Percentiles rank a stretch among this genome's conserved stretches.
These are phyloP conservation scores for Tragopan temminckii DNA, from an alignment of 2,797 vertebrate species.

Conservation along the genomic window DNA sequence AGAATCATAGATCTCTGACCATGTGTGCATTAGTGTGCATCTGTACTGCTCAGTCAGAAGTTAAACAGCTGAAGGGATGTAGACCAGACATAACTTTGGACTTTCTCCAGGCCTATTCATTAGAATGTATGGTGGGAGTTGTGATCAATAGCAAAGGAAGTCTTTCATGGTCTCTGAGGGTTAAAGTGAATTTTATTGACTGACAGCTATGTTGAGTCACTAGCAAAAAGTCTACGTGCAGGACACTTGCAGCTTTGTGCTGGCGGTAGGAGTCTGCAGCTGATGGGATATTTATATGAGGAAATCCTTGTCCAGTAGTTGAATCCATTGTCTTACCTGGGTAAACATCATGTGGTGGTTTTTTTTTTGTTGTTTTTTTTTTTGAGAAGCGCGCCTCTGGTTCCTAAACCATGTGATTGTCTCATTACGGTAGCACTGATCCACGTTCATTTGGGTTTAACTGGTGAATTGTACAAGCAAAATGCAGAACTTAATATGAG, in stretches of 20 bases:
- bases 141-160: background rate
- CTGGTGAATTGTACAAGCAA: background rate
- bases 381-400: background rate
- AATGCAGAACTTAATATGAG: background rate
- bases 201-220: background rate
- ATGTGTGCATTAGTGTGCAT: accelerated
- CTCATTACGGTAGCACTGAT: background rate
- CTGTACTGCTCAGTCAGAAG: background rate
- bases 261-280: background rate
- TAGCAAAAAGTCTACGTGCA: background rate
- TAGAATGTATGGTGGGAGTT: background rate
- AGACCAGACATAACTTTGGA: background rate
- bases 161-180: background rate
- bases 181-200: background rate
- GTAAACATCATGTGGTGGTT: background rate
- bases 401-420: background rate
- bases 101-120: background rate
- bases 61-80: background rate
- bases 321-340: background rate
- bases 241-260: background rate
- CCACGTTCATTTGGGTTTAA: background rate
- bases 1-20: background rate
- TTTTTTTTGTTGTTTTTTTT: background rate
- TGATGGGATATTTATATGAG: background rate
- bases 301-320: background rate